These are phyloP conservation scores for Brevimyrus niger DNA, from an alignment of 2,113 vertebrate genomes.

Conservation along the genomic window DNA sequence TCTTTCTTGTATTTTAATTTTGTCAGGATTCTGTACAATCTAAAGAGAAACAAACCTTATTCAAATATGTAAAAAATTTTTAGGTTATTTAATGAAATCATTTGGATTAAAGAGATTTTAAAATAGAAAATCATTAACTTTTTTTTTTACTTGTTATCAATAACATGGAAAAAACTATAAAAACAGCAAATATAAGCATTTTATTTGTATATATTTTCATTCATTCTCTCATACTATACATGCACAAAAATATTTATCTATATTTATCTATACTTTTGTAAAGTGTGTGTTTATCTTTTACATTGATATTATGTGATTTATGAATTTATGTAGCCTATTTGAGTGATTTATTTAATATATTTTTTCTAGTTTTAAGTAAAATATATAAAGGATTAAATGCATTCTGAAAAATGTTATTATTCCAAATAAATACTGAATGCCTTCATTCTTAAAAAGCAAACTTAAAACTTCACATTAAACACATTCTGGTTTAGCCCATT, in stretches of 20 bases:
- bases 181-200: neutral
- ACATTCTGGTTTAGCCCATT: neutral
- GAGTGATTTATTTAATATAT: neutral
- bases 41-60: neutral
- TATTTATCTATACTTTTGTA: neutral
- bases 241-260: neutral
- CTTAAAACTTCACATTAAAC: neutral
- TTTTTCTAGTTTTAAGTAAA: neutral
- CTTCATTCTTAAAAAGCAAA: neutral
- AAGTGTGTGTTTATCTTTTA: neutral
- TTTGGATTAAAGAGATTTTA: neutral
- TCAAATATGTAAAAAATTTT: neutral
- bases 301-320: neutral
- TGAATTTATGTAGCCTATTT: neutral
- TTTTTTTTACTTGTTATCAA: neutral
- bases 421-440: neutral
- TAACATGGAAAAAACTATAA: neutral
- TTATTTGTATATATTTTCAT: neutral
- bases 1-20: neutral
- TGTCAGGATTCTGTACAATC: neutral
- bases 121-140: neutral
- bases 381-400: neutral
- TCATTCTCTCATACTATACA: neutral
- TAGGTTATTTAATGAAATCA: neutral
- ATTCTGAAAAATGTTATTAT: neutral